Evolutionary conservation across 2,888 invertebrate species (phyloP).

Genomic region (Dryomyza anilis): DNA sequence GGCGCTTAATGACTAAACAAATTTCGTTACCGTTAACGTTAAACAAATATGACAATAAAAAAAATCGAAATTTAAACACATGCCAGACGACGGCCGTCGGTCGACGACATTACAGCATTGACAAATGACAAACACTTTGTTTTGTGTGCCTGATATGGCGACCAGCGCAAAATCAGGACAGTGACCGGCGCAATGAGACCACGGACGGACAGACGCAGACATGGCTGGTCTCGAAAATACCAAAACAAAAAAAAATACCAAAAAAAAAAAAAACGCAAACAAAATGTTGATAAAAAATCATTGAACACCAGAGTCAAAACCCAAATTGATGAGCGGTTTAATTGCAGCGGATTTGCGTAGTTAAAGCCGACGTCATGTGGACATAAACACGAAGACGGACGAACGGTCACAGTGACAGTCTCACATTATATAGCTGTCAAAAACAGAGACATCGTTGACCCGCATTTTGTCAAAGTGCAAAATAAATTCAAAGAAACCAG

Average conservation of each 20-base stretch:
- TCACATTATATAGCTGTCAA: not conserved
- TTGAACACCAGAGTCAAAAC: constrained; percentile 10
- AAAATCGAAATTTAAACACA: too few relatives aligned
- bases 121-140: constrained; percentile 34
- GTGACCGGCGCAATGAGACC: not conserved
- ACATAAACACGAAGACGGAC: not conserved
- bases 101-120: constrained; percentile 14
- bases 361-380: not conserved
- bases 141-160: too few relatives aligned
- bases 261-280: not conserved
- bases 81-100: not conserved
- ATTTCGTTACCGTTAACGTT: too few relatives aligned
- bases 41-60: too few relatives aligned
- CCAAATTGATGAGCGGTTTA: constrained; percentile 25
- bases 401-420: not conserved
- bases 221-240: too few relatives aligned
- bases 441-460: constrained; percentile 9
- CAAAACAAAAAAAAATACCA: not conserved
- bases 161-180: not conserved
- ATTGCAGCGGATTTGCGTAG: constrained; percentile 10
- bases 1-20: too few relatives aligned
- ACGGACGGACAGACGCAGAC: not conserved
- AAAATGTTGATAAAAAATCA: not conserved
- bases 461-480: constrained; percentile 7
- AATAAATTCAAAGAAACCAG: too few relatives aligned